Base-by-base conservation (phyloP, 2,113 vertebrate species). In the Tympanuchus pallidicinctus region DNA sequence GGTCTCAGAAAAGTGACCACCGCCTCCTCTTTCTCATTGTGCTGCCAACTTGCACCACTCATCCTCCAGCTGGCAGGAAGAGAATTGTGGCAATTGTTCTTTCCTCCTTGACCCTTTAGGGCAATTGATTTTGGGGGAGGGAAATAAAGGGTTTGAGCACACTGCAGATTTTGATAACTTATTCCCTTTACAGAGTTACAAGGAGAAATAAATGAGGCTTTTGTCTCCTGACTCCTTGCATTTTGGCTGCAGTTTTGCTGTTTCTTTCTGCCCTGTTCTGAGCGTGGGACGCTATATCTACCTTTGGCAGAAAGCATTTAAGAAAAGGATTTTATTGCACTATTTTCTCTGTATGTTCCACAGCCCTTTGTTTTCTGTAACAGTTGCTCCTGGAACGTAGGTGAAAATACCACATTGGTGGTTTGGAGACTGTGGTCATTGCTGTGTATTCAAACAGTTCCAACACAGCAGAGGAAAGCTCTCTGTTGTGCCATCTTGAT, bases 41-140 rank as follows among this genome's bases (percentile, higher is more conserved):
- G 16, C 6, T 69, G 8, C 34, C 38, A 52, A 43, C 47, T 54
- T 8, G 1, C 43, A 45, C 66, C 18, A 2, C 52, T 92, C 73
- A 73, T 64, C 66, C 67, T 89, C 77, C 73, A 59, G 57, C n/a
- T 93, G 72, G 77, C 66, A 43, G 43, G 42, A 16, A 60, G 72
- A 45, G 73, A 84, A 21, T 36, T 81, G 77, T 93, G 94, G 81
- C 64, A 69, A 50, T 86, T 76, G 60, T 27, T 81, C 83, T 85
- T 70, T 82, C 89, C 90, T 88, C 60, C 77, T 86, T 80, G 65
- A 70, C 84, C 78, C 77, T 94, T 60, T 24, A 42, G 86, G 88
- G 83, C 96, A 96, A 92, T 8, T 19, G 65, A 94, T 94, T 73
- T 92, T 95, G 40, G n/a, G 88, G 88, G 86, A 93, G 94, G 69